Percentiles rank a stretch among this genome's conserved stretches.
Evolutionary conservation across 2,797 vertebrate genomes (phyloP).

Genomic region (Anguilla marmorata): DNA sequence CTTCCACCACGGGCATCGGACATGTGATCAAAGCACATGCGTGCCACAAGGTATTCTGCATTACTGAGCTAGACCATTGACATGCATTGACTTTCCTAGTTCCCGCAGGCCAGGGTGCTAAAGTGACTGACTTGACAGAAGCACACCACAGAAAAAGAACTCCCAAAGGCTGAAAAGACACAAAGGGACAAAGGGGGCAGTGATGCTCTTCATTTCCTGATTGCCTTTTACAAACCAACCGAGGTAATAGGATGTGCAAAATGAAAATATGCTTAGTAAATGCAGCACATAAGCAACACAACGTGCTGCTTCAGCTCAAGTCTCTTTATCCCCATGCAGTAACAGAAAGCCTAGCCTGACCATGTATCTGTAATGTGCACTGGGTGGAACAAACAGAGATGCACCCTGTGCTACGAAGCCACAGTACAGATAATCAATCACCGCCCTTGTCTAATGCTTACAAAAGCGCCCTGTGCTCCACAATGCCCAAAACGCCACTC

Average conservation of each 20-base stretch:
- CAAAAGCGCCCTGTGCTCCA: constrained; percentile 5
- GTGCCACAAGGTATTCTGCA: not conserved
- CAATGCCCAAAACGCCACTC: not conserved
- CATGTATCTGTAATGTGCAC: not conserved
- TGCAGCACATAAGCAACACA: not conserved
- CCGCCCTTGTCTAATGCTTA: not conserved
- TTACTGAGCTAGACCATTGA: not conserved
- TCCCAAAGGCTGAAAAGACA: not conserved
- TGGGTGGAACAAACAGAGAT: not conserved
- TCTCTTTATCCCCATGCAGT: not conserved
- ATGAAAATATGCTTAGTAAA: not conserved
- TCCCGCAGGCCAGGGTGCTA: not conserved
- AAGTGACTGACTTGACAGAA: not conserved
- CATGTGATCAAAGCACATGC: not conserved
- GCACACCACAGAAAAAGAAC: not conserved
- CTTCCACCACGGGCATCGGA: not conserved
- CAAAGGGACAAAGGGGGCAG: not conserved
- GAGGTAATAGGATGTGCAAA: not conserved
- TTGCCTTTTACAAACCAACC: not conserved
- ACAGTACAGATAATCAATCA: not conserved
- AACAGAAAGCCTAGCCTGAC: not conserved
- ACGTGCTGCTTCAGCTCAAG: not conserved
- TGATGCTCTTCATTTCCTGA: not conserved
- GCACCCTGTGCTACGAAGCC: not conserved
- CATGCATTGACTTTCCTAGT: not conserved